Base-by-base conservation (phyloP, 1,140 invertebrate genomes). In the Drosophila ananassae region DNA sequence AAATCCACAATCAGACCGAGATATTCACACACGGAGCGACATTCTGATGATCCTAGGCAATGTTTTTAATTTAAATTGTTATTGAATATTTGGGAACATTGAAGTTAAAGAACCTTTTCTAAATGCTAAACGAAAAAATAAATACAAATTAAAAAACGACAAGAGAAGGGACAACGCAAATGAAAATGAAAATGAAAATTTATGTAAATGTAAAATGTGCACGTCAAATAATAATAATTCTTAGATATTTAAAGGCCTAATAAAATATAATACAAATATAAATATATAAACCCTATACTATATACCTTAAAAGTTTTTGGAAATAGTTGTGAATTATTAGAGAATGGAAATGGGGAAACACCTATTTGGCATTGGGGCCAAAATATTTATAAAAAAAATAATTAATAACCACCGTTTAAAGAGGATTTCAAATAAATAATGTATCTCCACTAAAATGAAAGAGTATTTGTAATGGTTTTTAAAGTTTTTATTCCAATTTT, bases 171-270 rank as follows among this genome's bases (percentile, higher is more conserved):
- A 72, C 12, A 59, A 67, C 54, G 54, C 2, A 50, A 60, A 64
- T 30, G 44, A 75, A 58, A 89, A 83, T 73, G 54, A 1, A 50
- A 60, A 64, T 30, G 44, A 75, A 58, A 89, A 83, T 73, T 71
- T 89, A 83, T 87, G 83, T 87, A 89, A 89, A 89, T 89, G 83
- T 89, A 89, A 89, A 89, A 77, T 89, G 82, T 85, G 84, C 83
- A 89, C 83, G 84, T 89, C 83, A 89, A 89, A 89, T 83, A 89
- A 89, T 77, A 83, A 79, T 79, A 89, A 89, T 83, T 89, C 66
- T 64, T 85, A 85, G 82, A 87, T 87, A 85, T 85, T 85, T 85
- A 85, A 85, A 51, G 82, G 82, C 78, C 78, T 85, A 85, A 85
- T 87, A 81, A 85, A 76, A 82, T 85, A 80, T 68, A 85, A 79